These are phyloP conservation scores for Oplegnathus fasciatus DNA, from an alignment of 2,113 vertebrate genomes.

Conservation along the genomic window DNA sequence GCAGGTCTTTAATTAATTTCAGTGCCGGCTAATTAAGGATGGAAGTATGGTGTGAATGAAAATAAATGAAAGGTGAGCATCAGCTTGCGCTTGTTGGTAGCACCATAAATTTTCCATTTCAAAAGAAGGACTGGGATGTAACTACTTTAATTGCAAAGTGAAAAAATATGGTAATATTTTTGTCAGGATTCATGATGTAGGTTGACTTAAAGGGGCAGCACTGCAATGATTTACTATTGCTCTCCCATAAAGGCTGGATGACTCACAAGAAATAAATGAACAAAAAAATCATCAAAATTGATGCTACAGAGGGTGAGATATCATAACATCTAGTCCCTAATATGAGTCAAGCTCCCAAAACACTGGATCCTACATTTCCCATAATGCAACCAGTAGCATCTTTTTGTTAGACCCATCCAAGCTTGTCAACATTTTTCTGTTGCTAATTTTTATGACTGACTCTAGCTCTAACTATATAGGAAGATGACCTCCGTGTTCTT, in stretches of 20 bases:
- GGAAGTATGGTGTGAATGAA: constrained; percentile 51
- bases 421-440: no score
- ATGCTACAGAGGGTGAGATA: background rate
- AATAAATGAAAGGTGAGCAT: constrained; percentile 63
- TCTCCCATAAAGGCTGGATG: background rate
- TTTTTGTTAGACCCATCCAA: background rate
- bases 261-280: background rate
- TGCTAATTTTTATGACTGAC: no score
- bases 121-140: constrained; percentile 27
- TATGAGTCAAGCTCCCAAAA: background rate
- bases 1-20: constrained; percentile 73
- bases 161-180: constrained; percentile 22
- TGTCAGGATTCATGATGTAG: background rate
- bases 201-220: background rate
- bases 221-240: background rate
- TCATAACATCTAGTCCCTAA: background rate
- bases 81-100: constrained; percentile 40
- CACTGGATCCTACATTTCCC: background rate
- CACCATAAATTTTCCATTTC: constrained; percentile 46
- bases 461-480: no score
- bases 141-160: constrained; percentile 48
- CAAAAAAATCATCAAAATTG: background rate
- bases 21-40: constrained; percentile 64
- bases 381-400: background rate
- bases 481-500: no score